Conservation (phyloP, 2,797 vertebrate species). For the Antrozous pallidus region DNA sequence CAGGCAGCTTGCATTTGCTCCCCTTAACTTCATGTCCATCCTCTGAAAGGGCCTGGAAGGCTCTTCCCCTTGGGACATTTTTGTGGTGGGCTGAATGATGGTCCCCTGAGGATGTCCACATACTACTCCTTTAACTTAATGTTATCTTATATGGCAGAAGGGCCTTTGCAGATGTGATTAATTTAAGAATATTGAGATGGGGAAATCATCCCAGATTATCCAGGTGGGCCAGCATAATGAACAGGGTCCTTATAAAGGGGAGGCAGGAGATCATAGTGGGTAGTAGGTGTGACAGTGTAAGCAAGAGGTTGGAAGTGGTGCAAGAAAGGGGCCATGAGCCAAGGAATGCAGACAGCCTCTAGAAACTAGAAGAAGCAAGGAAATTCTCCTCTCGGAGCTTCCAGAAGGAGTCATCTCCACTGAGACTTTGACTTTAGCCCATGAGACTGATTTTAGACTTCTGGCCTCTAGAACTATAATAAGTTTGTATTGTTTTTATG, state of each 20-base stretch:
- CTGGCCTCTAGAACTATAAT: background rate
- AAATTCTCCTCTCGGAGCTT: background rate
- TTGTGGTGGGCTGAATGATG: background rate
- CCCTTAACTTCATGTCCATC: constrained; percentile 26
- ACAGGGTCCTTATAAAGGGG: background rate
- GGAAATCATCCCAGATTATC: background rate
- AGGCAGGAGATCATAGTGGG: background rate
- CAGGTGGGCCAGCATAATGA: background rate
- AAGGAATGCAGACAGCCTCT: background rate
- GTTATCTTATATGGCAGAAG: background rate
- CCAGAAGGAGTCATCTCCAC: background rate
- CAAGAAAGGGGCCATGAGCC: background rate
- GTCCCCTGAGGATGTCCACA: background rate
- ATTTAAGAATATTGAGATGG: background rate
- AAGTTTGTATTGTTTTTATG: background rate
- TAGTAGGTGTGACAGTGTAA: background rate
- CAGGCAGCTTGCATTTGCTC: constrained; percentile 74
- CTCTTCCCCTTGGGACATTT: background rate
- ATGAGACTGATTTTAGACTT: background rate
- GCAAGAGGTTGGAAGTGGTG: background rate
- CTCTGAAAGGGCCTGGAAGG: background rate
- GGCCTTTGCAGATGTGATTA: background rate
- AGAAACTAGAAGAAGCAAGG: background rate
- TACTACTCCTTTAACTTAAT: background rate
- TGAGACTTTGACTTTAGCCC: background rate